These are phyloP conservation scores for Dolomedes plantarius DNA, from an alignment of 2,888 invertebrate genomes.

Conservation along the genomic window DNA sequence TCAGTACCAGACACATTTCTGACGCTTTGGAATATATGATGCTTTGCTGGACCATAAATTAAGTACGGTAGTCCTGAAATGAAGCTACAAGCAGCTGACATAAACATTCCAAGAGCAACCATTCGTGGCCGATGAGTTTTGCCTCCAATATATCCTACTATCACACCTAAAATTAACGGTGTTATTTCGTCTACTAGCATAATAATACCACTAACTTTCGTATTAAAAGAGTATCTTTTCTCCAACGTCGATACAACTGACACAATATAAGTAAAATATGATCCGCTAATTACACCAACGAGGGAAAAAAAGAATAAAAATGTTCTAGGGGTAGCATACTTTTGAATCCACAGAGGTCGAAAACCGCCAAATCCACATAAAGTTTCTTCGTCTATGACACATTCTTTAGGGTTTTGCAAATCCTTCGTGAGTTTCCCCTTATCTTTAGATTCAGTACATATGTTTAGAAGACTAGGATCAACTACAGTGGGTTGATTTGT, in stretches of 20 bases:
- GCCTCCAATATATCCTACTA: constrained; percentile 70
- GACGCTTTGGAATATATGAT: not conserved
- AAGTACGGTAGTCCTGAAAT: constrained; percentile 63
- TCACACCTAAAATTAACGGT: constrained; percentile 41
- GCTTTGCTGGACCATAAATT: constrained; percentile 63
- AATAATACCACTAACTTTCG: constrained; percentile 70
- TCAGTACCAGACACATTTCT: not conserved
- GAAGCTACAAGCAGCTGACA: constrained; percentile 53
- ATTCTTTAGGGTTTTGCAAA: too few relatives aligned
- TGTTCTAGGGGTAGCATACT: constrained; percentile 62
- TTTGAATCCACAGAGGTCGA: constrained; percentile 72
- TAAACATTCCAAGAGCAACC: constrained; percentile 55
- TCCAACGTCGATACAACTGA: constrained; percentile 66
- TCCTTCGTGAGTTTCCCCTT: not conserved
- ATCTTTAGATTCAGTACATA: too few relatives aligned
- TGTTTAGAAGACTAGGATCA: not conserved
- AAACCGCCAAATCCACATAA: constrained; percentile 71
- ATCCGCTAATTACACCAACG: constrained; percentile 71
- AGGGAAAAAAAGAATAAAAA: constrained; percentile 61
- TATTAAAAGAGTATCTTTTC: constrained; percentile 70
- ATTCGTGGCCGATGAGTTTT: constrained; percentile 59
- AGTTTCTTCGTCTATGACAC: constrained; percentile 28
- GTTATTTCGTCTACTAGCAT: constrained; percentile 66
- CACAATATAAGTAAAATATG: constrained; percentile 64
- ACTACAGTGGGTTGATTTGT: not conserved